Base-by-base conservation (phyloP, 2,888 invertebrate genomes). In the Nomada lathburiana region DNA sequence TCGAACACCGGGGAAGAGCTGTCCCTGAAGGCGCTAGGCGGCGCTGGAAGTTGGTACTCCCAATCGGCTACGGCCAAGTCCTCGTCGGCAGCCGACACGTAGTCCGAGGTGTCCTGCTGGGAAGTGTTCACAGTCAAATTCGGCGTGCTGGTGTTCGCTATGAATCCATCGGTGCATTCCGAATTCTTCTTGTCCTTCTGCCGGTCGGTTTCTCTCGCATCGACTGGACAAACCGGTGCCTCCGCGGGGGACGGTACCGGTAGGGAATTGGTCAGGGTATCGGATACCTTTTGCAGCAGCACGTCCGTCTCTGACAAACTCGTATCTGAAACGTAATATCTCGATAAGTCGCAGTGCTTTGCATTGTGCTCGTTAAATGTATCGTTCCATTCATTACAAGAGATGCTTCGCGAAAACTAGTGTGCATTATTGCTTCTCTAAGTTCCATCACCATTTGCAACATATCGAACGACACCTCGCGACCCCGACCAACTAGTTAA, bases 11-110 rank as follows among this genome's bases (percentile, higher is more conserved):
- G 88, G 0, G 89, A 88, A 26, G 82, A 59, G 3, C 86, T 87
- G 78, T 96, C 95, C 68, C 95, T 92, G 89, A 96, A 95, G 20
- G 95, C 95, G 70, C 94, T 95, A 1, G 96, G 96, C 1, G 96
- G 96, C 0, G 95, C 95, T 0, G 96, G 96, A 59, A 96, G 92
- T 94, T 93, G 95, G 94, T 89, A 96, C 93, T 96, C 95, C 96
- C 92, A 92, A 11, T 92, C 92, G 1, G 81, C 76, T 3, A 91
- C 86, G 0, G 90, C 89, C 7, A 90, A 76, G 52, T 92, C 90
- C 29, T 92, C 92, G 13, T 89, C 90, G 4, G 87, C 88, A 0
- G 91, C 91, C 16, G 93, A 93, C 2, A 93, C 92, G 82, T 93
- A 93, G 55, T 93, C 93, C 23, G 93, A 93, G 0, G 93, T 93